Percentiles rank a stretch among this genome's conserved stretches.
Evolutionary conservation across 37 sponge, comb jelly and placozoan genomes (phyloP).

Genomic region (Lycopodina hypogea): DNA sequence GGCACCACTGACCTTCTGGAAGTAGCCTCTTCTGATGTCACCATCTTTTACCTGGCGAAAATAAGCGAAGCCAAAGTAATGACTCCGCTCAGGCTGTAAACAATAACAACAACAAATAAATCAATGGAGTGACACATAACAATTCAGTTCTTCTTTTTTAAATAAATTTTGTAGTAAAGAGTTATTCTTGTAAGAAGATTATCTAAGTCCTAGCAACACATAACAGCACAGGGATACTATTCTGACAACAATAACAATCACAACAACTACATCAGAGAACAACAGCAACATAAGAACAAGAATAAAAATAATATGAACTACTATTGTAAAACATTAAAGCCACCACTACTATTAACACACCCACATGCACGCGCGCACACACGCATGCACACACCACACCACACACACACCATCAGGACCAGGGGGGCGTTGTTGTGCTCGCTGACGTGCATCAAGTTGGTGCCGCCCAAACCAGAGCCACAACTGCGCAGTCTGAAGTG

Average conservation of each 20-base stretch:
- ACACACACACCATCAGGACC: conserved; percentile 57
- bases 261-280: too few relatives aligned
- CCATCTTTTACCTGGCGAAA: conserved; percentile 91
- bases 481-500: conserved; percentile 84
- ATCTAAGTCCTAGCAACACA: too few relatives aligned
- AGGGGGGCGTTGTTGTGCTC: conserved; percentile 61
- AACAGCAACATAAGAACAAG: too few relatives aligned
- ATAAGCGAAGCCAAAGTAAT: conserved; percentile 89
- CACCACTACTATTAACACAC: too few relatives aligned
- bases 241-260: too few relatives aligned
- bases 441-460: conserved; percentile 1
- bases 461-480: conserved; percentile 79
- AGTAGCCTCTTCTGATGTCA: conserved; percentile 92
- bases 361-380: too few relatives aligned
- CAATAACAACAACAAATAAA: neutral
- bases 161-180: too few relatives aligned
- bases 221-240: too few relatives aligned
- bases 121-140: neutral
- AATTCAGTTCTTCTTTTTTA: too few relatives aligned
- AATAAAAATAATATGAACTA: too few relatives aligned
- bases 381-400: too few relatives aligned
- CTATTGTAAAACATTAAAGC: neutral
- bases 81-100: conserved; percentile 60
- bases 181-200: too few relatives aligned
- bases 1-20: conserved; percentile 94